Percentiles rank a stretch among this genome's conserved stretches.
Evolutionary conservation across 2,797 vertebrate species (phyloP).

Genomic region (Falco concolor): DNA sequence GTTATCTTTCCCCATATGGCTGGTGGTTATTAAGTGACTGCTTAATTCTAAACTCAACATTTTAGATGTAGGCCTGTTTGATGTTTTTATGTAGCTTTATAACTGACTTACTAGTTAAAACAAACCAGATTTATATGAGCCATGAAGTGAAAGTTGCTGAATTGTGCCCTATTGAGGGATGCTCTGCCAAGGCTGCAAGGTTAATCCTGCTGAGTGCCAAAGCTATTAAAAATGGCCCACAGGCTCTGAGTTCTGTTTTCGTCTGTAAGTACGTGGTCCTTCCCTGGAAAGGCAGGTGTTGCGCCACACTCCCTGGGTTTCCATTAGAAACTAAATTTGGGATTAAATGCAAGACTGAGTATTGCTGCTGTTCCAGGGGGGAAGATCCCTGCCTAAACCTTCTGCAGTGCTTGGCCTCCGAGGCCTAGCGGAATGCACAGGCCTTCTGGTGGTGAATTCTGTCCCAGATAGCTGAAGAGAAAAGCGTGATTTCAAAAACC

Average conservation of each 20-base stretch:
- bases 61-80: background rate
- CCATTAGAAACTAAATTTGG: background rate
- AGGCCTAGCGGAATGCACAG: background rate
- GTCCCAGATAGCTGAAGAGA: background rate
- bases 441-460: background rate
- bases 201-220: background rate
- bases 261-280: background rate
- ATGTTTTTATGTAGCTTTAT: background rate
- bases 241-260: background rate
- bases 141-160: background rate
- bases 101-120: background rate
- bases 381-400: background rate
- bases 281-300: background rate
- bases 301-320: background rate
- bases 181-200: background rate
- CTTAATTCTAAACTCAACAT: background rate
- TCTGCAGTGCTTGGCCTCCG: background rate
- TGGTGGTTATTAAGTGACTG: background rate
- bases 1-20: background rate
- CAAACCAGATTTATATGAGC: background rate
- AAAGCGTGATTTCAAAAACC: background rate
- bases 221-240: background rate
- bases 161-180: background rate
- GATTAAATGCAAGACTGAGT: background rate
- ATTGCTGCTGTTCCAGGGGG: background rate